A percentile compares a stretch with the other conserved stretches of the same genome.
Conservation (phyloP, 1,140 invertebrate genomes). For the Hyposmocoma kahamanoa region DNA sequence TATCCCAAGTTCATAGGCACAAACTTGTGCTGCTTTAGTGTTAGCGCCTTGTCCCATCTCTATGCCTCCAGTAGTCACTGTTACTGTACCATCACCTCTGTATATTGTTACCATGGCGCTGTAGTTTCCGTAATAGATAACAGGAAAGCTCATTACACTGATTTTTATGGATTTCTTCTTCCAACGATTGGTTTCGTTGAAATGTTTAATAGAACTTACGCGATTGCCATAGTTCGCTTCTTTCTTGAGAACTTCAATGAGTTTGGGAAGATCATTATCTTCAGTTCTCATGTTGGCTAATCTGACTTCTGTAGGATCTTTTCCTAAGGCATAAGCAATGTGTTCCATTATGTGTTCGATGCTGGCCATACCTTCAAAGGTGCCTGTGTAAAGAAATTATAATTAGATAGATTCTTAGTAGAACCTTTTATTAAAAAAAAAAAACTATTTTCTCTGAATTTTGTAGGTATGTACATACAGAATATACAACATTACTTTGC, state of each 20-base stretch:
- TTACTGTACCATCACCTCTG: conserved; percentile 84
- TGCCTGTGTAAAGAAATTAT: no score
- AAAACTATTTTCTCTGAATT: no score
- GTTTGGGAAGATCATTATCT: conserved; percentile 47
- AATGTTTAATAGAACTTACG: conserved; percentile 71
- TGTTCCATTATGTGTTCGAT: conserved; percentile 91
- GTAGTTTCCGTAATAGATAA: conserved; percentile 75
- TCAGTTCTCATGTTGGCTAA: conserved; percentile 76
- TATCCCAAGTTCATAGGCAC: conserved; percentile 82
- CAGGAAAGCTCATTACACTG: conserved; percentile 78
- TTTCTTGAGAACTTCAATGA: conserved; percentile 45
- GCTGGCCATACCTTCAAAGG: conserved; percentile 77
- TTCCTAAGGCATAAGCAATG: conserved; percentile 78
- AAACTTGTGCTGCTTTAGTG: conserved; percentile 80
- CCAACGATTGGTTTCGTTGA: conserved; percentile 84
- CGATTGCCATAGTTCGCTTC: conserved; percentile 75
- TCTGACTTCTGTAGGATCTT: conserved; percentile 81
- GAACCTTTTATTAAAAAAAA: no score
- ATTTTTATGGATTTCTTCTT: conserved; percentile 81
- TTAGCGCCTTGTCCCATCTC: conserved; percentile 91
- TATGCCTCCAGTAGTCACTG: conserved; percentile 83
- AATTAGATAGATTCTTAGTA: no score
- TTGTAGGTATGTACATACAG: no score
- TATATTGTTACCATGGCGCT: conserved; percentile 81
- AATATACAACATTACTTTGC: no score